A percentile compares a stretch with the other conserved stretches of the same genome.
Evolutionary conservation across 30 jellyfish, hydroid and myxozoan species (phyloP).

Genomic region (Euphysa ruthae): DNA sequence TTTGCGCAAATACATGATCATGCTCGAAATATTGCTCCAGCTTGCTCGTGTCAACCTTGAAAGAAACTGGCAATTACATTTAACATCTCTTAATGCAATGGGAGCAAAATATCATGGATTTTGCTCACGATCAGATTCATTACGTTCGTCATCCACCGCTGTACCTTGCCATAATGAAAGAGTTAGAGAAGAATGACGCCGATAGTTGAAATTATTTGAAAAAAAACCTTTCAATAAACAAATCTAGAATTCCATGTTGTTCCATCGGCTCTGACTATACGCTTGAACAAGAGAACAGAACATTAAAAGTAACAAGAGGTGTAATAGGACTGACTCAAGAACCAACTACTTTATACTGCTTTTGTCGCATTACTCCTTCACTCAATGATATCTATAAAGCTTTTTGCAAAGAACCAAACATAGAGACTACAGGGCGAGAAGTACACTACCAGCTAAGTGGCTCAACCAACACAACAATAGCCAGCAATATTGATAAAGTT

Average conservation of each 20-base stretch:
- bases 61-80: no score
- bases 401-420: constrained; percentile 8
- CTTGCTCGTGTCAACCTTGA: no score
- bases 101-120: no score
- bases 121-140: no score
- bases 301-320: constrained; percentile 23
- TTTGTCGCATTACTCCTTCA: constrained; percentile 18
- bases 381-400: constrained; percentile 5
- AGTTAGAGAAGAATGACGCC: constrained; percentile 8
- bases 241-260: constrained; percentile 20
- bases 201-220: constrained; percentile 11
- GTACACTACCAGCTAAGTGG: constrained; percentile 23
- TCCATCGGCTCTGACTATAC: constrained; percentile 33
- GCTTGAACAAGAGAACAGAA: constrained; percentile 22
- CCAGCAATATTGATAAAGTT: constrained; percentile 13
- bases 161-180: constrained; percentile 16
- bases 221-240: constrained; percentile 12
- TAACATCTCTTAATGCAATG: no score
- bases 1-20: no score
- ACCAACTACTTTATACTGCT: constrained; percentile 24
- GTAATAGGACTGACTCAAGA: constrained; percentile 13
- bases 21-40: no score
- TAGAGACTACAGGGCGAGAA: not conserved
- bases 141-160: constrained; percentile 7
- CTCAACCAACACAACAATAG: constrained; percentile 14